These are phyloP conservation scores for Megaceryle alcyon DNA, from an alignment of 2,797 vertebrate genomes.

Conservation along the genomic window DNA sequence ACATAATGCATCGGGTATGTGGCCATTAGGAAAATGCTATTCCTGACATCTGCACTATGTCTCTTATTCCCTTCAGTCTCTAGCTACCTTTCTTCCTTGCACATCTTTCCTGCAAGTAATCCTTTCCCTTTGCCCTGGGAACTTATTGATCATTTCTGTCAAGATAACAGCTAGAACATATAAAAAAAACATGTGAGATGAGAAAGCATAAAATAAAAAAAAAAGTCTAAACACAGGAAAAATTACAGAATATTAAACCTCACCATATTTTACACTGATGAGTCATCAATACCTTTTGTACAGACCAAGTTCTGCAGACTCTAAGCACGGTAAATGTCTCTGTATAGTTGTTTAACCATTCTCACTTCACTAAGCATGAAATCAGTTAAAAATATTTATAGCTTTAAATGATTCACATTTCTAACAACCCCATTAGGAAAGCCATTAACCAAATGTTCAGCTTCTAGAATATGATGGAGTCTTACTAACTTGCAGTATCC, in stretches of 20 bases:
- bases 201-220: not conserved
- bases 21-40: not conserved
- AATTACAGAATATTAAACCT: not conserved
- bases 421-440: not conserved
- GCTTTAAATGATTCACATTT: not conserved
- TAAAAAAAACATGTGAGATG: not conserved
- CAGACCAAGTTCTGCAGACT: not conserved
- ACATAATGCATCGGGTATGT: not conserved
- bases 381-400: not conserved
- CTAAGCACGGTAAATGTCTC: not conserved
- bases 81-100: not conserved
- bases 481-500: not conserved
- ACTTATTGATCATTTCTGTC: not conserved
- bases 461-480: not conserved
- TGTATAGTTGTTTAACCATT: not conserved
- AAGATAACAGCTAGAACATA: not conserved
- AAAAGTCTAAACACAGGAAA: not conserved
- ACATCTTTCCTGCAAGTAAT: not conserved
- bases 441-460: not conserved
- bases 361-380: not conserved
- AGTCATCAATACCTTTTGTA: not conserved
- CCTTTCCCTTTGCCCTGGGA: not conserved
- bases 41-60: not conserved
- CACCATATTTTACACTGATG: fast-evolving
- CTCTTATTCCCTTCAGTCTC: not conserved